Conservation (phyloP, 2,888 invertebrate genomes). For the Congeria kusceri region DNA sequence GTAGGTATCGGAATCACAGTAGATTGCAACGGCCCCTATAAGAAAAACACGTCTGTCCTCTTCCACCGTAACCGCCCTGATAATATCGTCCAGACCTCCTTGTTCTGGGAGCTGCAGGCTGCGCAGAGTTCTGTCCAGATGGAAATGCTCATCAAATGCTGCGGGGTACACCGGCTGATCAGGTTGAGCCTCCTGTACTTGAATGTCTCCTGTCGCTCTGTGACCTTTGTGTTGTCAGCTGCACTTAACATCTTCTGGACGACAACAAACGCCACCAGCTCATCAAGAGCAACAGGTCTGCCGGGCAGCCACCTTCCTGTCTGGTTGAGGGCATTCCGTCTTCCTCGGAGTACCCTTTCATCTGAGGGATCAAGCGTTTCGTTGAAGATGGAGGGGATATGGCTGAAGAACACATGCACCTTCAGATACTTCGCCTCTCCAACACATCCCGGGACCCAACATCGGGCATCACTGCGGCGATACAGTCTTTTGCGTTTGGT, state of each 20-base stretch:
- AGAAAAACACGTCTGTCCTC: too few species aligned
- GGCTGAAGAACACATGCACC: not conserved
- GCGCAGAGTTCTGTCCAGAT: not conserved
- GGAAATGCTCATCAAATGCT: not conserved
- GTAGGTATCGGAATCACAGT: too few species aligned
- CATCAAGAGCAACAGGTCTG: too few species aligned
- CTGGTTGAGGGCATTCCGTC: slow-evolving; percentile 1
- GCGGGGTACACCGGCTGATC: not conserved
- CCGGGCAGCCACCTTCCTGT: not conserved
- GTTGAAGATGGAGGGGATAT: not conserved
- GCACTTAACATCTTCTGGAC: too few species aligned
- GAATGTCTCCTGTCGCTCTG: too few species aligned
- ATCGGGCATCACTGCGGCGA: not conserved
- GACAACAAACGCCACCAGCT: too few species aligned
- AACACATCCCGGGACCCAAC: not conserved
- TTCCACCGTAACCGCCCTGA: not conserved
- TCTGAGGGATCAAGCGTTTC: not conserved
- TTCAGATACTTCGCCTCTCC: not conserved
- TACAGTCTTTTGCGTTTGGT: not conserved
- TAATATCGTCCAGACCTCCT: slow-evolving; percentile 10
- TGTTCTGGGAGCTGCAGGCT: not conserved
- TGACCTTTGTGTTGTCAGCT: too few species aligned
- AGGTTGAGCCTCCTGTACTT: too few species aligned
- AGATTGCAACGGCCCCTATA: too few species aligned
- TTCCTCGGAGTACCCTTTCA: not conserved